phyloP scores from a whole-genome alignment of 2,888 invertebrate species.

The Agrotis puta region DNA sequence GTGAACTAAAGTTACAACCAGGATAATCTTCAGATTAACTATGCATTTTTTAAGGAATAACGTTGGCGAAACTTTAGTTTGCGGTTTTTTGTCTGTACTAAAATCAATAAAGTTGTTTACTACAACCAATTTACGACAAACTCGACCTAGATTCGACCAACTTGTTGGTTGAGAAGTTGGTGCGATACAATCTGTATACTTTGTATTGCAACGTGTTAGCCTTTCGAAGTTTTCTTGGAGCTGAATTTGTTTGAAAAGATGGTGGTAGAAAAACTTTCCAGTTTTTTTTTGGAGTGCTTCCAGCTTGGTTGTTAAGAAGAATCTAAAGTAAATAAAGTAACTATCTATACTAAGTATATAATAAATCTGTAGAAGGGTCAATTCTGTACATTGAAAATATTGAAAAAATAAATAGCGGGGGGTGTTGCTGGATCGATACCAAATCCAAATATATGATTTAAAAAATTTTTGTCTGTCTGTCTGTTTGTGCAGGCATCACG shows the following conservation, averaged over 20 bases:
- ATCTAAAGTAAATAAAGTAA: neutral
- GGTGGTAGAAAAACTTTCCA: slow-evolving; percentile 14
- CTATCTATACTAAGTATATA: no score
- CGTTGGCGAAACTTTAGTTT: no score
- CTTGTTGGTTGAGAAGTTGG: slow-evolving; percentile 52
- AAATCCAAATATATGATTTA: no score
- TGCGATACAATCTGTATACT: slow-evolving; percentile 36
- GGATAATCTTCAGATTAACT: no score
- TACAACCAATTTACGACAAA: slow-evolving; percentile 46
- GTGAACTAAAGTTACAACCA: no score
- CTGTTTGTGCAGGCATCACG: no score
- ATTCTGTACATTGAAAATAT: no score
- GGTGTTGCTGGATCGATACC: no score
- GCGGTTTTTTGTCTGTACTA: slow-evolving; percentile 47
- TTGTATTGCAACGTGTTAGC: slow-evolving; percentile 42
- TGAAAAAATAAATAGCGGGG: no score
- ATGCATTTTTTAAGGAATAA: no score
- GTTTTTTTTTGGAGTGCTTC: slow-evolving; percentile 11
- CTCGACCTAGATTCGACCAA: slow-evolving; percentile 50
- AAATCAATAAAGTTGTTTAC: slow-evolving; percentile 51
- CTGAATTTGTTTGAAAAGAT: slow-evolving; percentile 38
- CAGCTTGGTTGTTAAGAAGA: slow-evolving; percentile 8
- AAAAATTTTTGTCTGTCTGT: no score
- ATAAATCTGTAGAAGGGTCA: no score
- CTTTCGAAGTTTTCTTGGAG: slow-evolving; percentile 30